Percentiles rank a stretch among this genome's conserved stretches.
phyloP scores from a whole-genome alignment of 2,113 vertebrate genomes.

The Martes martes region DNA sequence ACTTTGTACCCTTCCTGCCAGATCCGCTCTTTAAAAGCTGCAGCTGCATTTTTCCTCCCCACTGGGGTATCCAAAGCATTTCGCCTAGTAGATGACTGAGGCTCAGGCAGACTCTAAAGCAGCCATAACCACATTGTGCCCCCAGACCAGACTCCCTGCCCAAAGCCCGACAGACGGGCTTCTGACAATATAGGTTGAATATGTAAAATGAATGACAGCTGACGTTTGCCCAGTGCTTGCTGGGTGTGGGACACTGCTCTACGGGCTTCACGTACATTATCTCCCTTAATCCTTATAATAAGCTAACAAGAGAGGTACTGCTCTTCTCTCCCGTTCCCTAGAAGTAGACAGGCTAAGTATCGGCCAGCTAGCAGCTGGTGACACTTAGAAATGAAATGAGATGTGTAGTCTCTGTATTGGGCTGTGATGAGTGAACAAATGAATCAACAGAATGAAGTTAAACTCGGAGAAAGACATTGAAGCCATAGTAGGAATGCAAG shows the following conservation, averaged over 20 bases:
- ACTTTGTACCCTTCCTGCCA: background rate
- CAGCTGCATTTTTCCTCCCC: background rate
- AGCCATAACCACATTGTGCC: background rate
- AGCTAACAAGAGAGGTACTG: background rate
- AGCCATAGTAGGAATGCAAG: background rate
- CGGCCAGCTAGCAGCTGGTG: background rate
- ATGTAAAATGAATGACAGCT: background rate
- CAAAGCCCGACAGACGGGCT: background rate
- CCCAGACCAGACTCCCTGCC: background rate
- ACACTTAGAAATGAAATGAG: background rate
- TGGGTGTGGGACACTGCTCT: background rate
- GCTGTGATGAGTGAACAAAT: background rate
- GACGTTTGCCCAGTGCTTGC: background rate
- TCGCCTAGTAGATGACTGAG: background rate
- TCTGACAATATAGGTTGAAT: background rate
- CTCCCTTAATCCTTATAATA: background rate
- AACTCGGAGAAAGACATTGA: background rate
- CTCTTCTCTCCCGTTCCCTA: background rate
- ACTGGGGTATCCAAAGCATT: background rate
- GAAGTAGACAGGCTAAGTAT: background rate
- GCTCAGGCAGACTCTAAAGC: background rate
- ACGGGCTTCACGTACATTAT: background rate
- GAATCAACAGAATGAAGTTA: conserved; percentile 16
- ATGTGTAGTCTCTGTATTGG: background rate
- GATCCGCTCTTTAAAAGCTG: background rate